These are phyloP conservation scores for Lordiphosa stackelbergi DNA, from an alignment of 1,140 invertebrate genomes.

Conservation along the genomic window DNA sequence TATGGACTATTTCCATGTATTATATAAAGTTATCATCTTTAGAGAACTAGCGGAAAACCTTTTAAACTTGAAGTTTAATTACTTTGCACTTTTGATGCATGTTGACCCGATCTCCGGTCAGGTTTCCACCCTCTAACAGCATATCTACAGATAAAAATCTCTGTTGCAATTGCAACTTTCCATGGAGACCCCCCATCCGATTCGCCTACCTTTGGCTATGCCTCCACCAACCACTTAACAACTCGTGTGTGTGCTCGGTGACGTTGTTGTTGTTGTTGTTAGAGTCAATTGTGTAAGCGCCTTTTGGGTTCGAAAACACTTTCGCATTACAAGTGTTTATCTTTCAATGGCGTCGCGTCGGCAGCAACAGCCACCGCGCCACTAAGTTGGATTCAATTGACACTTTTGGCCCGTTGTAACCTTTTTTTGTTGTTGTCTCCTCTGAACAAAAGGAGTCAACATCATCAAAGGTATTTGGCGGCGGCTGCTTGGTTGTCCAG, in stretches of 20 bases:
- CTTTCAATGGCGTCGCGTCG: constrained; percentile 42
- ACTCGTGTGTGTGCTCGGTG: constrained; percentile 46
- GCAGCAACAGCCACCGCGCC: constrained; percentile 23
- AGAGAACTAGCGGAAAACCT: constrained; percentile 4
- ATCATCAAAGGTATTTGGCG: constrained; percentile 54
- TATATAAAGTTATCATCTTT: neutral
- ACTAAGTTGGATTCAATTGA: constrained; percentile 58
- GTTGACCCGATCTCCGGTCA: constrained; percentile 36
- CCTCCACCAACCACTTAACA: constrained; percentile 49
- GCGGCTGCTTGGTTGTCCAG: constrained; percentile 18
- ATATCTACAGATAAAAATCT: constrained; percentile 5
- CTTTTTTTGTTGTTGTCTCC: constrained; percentile 40
- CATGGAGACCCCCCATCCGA: constrained; percentile 13
- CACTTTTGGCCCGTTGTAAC: constrained; percentile 63
- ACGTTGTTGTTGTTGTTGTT: constrained; percentile 17
- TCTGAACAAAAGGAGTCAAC: constrained; percentile 40
- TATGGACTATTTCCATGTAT: too few relatives aligned
- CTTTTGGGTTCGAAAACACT: constrained; percentile 53
- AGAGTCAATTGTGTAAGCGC: constrained; percentile 56
- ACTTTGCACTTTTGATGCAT: constrained; percentile 8
- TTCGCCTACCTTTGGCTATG: constrained; percentile 28
- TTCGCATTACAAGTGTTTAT: constrained; percentile 74
- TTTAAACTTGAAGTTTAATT: constrained; percentile 33
- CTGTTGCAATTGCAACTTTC: constrained; percentile 38
- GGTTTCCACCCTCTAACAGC: constrained; percentile 34